Percentiles rank a stretch among this genome's conserved stretches.
Evolutionary conservation across 2,113 vertebrate genomes (phyloP).

Genomic region (Rhodinocichla rosea): DNA sequence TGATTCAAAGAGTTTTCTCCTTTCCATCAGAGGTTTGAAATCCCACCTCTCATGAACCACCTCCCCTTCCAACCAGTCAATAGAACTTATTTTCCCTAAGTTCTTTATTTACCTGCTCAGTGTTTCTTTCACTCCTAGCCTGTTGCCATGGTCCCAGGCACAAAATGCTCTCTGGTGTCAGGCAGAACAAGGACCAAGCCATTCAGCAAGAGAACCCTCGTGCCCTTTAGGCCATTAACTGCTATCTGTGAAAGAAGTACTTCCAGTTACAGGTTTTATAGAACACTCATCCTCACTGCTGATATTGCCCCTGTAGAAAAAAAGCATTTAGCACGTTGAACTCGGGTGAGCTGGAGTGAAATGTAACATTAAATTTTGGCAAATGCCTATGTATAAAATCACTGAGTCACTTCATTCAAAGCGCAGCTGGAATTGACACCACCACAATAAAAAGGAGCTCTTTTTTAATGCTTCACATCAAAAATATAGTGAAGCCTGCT

Average conservation of each 20-base stretch:
- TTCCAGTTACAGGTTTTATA: neutral
- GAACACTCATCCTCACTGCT: neutral
- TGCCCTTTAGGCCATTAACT: neutral
- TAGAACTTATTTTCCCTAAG: neutral
- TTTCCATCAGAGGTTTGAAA: neutral
- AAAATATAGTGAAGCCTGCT: neutral
- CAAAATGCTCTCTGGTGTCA: neutral
- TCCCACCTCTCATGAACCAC: neutral
- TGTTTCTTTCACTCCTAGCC: neutral
- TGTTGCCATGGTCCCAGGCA: neutral
- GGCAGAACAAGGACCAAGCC: neutral
- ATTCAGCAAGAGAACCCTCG: neutral
- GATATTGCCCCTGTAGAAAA: neutral
- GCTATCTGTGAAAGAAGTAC: neutral
- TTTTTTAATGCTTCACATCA: neutral
- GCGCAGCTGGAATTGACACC: neutral
- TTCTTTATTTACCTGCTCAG: neutral
- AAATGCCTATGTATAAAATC: neutral
- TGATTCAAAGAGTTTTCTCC: neutral
- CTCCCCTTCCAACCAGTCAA: neutral
- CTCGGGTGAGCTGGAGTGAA: neutral
- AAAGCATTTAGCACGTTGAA: neutral
- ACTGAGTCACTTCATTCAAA: neutral
- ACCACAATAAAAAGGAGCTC: neutral
- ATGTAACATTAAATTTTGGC: neutral